Base-by-base conservation (phyloP, 1,140 invertebrate genomes). In the Cataglyphis hispanica region DNA sequence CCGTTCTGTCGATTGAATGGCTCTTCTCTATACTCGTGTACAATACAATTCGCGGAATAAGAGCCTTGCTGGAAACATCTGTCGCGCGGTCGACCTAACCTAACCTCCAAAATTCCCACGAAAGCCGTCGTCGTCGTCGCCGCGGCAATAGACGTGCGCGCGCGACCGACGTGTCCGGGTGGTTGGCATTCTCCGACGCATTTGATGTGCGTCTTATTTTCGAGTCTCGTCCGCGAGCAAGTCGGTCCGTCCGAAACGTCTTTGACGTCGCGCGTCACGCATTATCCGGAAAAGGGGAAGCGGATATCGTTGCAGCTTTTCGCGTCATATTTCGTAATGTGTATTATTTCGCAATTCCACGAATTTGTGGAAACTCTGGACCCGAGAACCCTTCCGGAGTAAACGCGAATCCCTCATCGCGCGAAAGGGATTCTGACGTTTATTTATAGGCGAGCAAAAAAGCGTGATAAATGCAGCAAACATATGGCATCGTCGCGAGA, bases 21-120 rank as follows among this genome's bases (percentile, higher is more conserved):
- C 50, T 37, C 63, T 63, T 25, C 70, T 77, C 81, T 63, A 53
- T 53, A 27, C 58, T 16, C 25, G 13, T n/a, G 27, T 34, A 25
- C 27, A 1, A 19, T n/a, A 56, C 40, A 56, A 85, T 63, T 63
- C 63, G 40, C 50, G n/a, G 13, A 63, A 74, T 56, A 4, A 1
- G 34, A 43, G n/a, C 75, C 60, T 16, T 31, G 25, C 53, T 31
- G 27, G 13, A 43, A 86, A 87, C 88, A 89, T 89, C 88, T 89
- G 88, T 89, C 87, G 88, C 69, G 34, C 76, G 67, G 22, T 27
- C 64, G 46, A 34, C 27, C 25, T 60, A 72, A 83, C 84, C 63
- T 89, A 89, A 89, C 85, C 87, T 89, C 67, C 25, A 89, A 89
- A 89, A 37, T 22, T 58, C 46, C 37, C 56, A 66, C 34, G 22